phyloP scores from a whole-genome alignment of 37 sponge, comb jelly and placozoan species.

The Bolinopsis microptera region DNA sequence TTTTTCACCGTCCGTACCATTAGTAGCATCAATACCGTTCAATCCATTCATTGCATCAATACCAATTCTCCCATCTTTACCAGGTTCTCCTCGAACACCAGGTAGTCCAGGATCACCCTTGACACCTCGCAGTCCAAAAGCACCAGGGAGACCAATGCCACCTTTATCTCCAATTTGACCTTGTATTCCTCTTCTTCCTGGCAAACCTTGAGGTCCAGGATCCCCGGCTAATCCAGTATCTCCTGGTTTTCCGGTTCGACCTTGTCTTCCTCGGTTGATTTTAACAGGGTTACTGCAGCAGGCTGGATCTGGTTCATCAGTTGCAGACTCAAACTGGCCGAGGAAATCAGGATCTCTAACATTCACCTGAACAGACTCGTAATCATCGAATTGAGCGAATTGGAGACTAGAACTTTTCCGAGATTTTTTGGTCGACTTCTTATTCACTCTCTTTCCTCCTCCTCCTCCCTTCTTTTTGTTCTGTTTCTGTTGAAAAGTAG shows the following conservation, averaged over 20 bases:
- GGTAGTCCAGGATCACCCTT: constrained; percentile 3
- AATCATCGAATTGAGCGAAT: constrained; percentile 22
- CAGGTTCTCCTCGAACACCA: not conserved
- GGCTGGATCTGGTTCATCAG: not conserved
- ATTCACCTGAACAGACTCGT: not conserved
- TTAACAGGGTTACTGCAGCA: constrained; percentile 21
- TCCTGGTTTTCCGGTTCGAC: not conserved
- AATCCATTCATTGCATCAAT: constrained; percentile 33
- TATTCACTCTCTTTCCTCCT: not conserved
- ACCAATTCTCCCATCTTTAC: not conserved
- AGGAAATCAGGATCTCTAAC: constrained; percentile 26
- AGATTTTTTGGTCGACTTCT: not conserved
- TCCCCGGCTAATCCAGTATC: not conserved
- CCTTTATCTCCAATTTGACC: constrained; percentile 6
- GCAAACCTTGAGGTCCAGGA: not conserved
- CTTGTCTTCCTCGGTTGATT: not conserved
- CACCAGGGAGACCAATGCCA: not conserved
- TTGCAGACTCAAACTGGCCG: not conserved
- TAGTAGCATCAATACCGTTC: constrained; percentile 23
- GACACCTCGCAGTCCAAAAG: not conserved
- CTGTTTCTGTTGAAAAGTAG: not conserved
- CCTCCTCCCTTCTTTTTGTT: not conserved
- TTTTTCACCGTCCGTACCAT: constrained; percentile 26
- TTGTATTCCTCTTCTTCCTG: constrained; percentile 10
- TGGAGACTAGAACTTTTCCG: not conserved